Conservation (phyloP, 2,113 vertebrate genomes). For the Petaurus breviceps region DNA sequence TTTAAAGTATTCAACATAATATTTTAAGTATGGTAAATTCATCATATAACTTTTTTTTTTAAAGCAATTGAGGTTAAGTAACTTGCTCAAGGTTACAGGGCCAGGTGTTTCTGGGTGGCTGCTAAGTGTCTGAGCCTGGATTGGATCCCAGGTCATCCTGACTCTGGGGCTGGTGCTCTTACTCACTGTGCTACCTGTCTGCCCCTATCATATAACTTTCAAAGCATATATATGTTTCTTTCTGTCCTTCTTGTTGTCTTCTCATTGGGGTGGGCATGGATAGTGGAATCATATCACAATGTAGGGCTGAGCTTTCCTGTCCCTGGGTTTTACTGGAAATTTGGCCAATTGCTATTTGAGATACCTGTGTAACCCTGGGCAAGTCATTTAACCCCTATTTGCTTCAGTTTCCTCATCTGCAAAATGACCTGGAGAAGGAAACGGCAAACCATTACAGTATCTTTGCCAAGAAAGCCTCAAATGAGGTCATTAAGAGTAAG, state of each 20-base stretch:
- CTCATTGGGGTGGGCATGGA: neutral
- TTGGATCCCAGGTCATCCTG: too few relatives aligned
- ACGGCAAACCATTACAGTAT: too few relatives aligned
- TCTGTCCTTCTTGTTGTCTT: neutral
- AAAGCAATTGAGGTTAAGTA: too few relatives aligned
- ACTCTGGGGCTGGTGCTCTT: too few relatives aligned
- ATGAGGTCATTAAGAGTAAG: too few relatives aligned
- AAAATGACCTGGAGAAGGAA: neutral
- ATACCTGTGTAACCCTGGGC: neutral
- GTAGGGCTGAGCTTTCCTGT: neutral
- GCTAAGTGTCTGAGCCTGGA: too few relatives aligned
- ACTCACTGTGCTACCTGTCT: too few relatives aligned
- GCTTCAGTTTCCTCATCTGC: too few relatives aligned
- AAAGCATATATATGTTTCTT: neutral
- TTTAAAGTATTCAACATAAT: neutral
- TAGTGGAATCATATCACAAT: neutral
- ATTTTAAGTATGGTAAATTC: neutral
- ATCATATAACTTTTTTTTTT: neutral
- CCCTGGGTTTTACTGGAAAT: neutral
- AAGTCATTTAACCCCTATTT: too few relatives aligned
- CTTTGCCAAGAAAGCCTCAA: too few relatives aligned
- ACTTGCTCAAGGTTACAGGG: too few relatives aligned
- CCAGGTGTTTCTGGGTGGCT: too few relatives aligned
- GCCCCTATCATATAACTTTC: neutral
- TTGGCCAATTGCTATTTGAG: neutral